Conservation (phyloP, 2,113 vertebrate genomes). For the Calyptommatus sinebrachiatus region DNA sequence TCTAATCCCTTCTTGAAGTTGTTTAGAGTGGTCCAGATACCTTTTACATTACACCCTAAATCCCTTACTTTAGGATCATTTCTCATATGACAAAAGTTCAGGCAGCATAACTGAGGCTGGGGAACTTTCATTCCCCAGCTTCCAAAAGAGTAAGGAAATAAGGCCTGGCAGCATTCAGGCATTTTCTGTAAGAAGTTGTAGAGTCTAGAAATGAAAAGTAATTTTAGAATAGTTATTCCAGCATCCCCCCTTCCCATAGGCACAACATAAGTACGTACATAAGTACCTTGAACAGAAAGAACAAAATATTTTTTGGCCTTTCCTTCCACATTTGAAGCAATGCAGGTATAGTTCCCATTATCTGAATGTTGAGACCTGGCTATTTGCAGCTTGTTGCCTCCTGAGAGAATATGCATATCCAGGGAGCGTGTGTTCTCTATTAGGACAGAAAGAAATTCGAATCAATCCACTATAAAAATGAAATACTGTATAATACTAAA, state of each 20-base stretch:
- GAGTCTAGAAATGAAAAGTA: background rate
- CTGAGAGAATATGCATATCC: slow-evolving; percentile 89
- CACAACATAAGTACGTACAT: too few relatives aligned
- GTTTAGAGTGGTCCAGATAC: too few relatives aligned
- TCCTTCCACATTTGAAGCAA: slow-evolving; percentile 90
- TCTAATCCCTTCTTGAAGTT: too few relatives aligned
- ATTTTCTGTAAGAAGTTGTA: background rate
- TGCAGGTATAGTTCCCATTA: slow-evolving; percentile 83
- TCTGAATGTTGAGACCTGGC: slow-evolving; percentile 83
- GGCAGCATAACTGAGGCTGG: too few relatives aligned
- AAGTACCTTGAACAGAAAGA: slow-evolving; percentile 86
- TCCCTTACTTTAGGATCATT: too few relatives aligned
- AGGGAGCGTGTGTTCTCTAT: slow-evolving; percentile 85
- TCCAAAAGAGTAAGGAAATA: too few relatives aligned
- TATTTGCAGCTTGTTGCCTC: slow-evolving; percentile 91
- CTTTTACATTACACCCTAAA: too few relatives aligned
- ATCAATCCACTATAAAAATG: background rate
- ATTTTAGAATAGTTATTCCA: background rate
- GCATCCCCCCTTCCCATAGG: background rate
- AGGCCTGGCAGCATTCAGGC: too few relatives aligned
- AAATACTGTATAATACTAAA: too few relatives aligned
- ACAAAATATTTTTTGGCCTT: slow-evolving; percentile 84
- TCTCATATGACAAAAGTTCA: too few relatives aligned
- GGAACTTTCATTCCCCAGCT: too few relatives aligned
- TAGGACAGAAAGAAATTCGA: slow-evolving; percentile 34